These are phyloP conservation scores for Myotis vivesi DNA, from an alignment of 2,797 vertebrate species.

Conservation along the genomic window DNA sequence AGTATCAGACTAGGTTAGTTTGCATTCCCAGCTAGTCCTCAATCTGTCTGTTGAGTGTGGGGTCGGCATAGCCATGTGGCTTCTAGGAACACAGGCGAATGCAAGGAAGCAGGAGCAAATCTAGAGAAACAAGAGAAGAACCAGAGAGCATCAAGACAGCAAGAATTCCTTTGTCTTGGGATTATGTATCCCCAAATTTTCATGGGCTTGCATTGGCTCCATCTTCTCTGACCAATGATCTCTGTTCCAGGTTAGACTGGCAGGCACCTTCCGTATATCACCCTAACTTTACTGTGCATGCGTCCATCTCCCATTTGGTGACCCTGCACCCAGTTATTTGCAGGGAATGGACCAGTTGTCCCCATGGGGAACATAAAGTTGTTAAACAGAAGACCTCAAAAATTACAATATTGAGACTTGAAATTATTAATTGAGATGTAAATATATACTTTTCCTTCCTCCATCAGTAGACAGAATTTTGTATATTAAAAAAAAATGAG, in stretches of 20 bases:
- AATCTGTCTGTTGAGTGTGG: neutral
- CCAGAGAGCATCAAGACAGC: neutral
- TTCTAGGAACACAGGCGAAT: neutral
- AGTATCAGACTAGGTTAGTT: neutral
- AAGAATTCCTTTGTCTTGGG: neutral
- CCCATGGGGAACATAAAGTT: neutral
- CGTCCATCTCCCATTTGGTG: neutral
- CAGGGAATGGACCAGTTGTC: neutral
- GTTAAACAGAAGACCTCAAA: constrained; percentile 12
- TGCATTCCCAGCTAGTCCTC: neutral
- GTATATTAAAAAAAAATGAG: neutral
- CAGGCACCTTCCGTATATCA: neutral
- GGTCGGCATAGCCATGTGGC: neutral
- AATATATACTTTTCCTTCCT: neutral
- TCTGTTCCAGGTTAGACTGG: neutral
- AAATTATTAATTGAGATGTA: neutral
- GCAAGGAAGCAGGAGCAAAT: neutral
- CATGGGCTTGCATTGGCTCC: neutral
- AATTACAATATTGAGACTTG: neutral
- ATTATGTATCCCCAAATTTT: neutral
- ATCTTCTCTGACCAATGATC: neutral
- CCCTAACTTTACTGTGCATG: neutral
- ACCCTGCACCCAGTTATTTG: neutral
- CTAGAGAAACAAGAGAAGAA: neutral
- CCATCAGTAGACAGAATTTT: neutral